phyloP scores from a whole-genome alignment of 2,888 invertebrate genomes.

The Metallyticus violacea region DNA sequence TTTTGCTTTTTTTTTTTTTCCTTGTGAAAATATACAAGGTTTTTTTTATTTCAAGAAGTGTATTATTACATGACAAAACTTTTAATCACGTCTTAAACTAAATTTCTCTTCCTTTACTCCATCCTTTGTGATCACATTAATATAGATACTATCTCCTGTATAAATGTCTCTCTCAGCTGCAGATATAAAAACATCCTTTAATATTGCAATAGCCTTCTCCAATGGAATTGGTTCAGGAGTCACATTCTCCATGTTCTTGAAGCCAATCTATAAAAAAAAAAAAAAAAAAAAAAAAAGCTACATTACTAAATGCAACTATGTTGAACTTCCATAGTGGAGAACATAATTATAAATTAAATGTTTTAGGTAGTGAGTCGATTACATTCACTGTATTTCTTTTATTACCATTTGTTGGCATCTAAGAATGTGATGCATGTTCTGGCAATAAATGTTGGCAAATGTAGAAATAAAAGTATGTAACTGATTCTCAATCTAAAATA shows the following conservation, averaged over 20 bases:
- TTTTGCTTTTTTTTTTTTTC: neutral
- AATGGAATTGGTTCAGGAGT: constrained; percentile 61
- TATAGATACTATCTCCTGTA: constrained; percentile 87
- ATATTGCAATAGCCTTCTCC: constrained; percentile 78
- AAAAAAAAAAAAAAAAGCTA: neutral
- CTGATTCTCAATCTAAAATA: too few relatives aligned
- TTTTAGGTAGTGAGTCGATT: too few relatives aligned
- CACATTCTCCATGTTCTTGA: constrained; percentile 79
- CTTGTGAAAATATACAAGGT: too few relatives aligned
- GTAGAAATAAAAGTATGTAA: too few relatives aligned
- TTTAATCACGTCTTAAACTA: constrained; percentile 85
- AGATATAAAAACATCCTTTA: constrained; percentile 95
- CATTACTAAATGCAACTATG: too few relatives aligned
- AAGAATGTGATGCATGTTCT: too few relatives aligned
- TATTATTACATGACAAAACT: neutral
- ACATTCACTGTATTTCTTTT: too few relatives aligned
- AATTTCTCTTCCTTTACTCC: constrained; percentile 71
- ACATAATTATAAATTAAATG: too few relatives aligned
- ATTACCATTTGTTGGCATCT: too few relatives aligned
- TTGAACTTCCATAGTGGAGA: too few relatives aligned
- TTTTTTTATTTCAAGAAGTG: neutral
- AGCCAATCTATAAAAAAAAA: constrained; percentile 64
- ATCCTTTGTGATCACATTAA: constrained; percentile 84
- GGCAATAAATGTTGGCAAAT: too few relatives aligned
- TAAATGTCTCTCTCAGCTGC: constrained; percentile 98